Base-by-base conservation (phyloP, 2,113 vertebrate species). In the Lipophrys pholis region DNA sequence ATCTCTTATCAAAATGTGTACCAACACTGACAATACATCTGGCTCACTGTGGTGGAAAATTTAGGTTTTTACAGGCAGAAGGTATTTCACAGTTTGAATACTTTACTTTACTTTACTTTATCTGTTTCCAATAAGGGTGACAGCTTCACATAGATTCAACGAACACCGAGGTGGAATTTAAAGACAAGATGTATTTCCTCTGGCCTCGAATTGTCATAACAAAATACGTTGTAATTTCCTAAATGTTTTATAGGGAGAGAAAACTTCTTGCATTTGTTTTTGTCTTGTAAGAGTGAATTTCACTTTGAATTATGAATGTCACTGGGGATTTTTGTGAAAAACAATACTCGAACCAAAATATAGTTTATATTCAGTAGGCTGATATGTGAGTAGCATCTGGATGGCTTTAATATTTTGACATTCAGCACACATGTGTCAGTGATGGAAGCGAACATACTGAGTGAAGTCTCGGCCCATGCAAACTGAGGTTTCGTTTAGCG, bases 401-500 rank as follows among this genome's bases (percentile, higher is more conserved):
- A 17, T 17, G 30, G 12, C 51, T 49, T 65, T 39, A 51, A 48
- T 36, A 52, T 64, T 9, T 49, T 8, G 55, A 58, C 14, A 45
- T 30, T 58, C 3, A 45, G 43, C 11, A 8, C 11, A 58, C 0
- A 7, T 16, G 36, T 21, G 10, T 73, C 7, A 7, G 38, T 63
- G 38, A 53, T 39, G 36, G 41, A 50, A 42, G 8, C 56, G 9
- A 80, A 49, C 35, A 59, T 48, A 68, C 42, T 49, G 7, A 62
- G 52, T 17, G 35, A 46, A 0, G 39, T 69, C 11, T 66, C 11
- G 30, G 45, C 80, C 56, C 39, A 1, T 7, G 50, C 49, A 49
- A 61, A 49, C 70, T 9, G 36, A 56, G 58, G 52, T 75, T 66
- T 7, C 45, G 78, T 79, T 65, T 43, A 62, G 59, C 60, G 35